phyloP scores from a whole-genome alignment of 2,888 invertebrate species.

The Prionchulus punctatus region DNA sequence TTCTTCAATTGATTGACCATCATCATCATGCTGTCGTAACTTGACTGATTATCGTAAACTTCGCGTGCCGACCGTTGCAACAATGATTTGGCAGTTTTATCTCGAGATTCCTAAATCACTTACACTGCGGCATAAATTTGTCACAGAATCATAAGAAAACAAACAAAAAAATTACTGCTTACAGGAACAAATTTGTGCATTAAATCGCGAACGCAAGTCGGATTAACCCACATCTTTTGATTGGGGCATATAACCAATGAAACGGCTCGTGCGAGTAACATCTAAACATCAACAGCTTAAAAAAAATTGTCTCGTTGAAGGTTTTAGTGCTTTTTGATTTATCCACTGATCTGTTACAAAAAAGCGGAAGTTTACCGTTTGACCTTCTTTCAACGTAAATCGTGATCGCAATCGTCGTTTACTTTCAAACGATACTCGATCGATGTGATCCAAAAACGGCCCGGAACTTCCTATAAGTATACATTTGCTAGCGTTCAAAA shows the following conservation, averaged over 20 bases:
- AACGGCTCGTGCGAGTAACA: neutral
- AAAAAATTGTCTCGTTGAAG: too few species aligned
- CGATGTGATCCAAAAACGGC: neutral
- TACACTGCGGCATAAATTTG: neutral
- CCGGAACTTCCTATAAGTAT: too few species aligned
- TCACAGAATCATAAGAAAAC: too few species aligned
- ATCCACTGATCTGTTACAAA: neutral
- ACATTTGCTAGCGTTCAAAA: too few species aligned
- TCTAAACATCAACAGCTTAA: neutral
- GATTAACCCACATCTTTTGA: neutral
- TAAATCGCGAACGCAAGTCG: constrained; percentile 25
- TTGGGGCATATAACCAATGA: neutral
- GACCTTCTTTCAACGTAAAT: neutral
- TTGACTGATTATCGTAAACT: neutral
- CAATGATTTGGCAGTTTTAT: neutral
- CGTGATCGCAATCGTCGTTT: neutral
- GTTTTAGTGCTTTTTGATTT: too few species aligned
- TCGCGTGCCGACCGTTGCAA: neutral
- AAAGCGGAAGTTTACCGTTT: neutral
- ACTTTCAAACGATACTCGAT: neutral
- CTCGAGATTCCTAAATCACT: neutral
- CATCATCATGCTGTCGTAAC: neutral
- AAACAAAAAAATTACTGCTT: neutral
- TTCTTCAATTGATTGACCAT: neutral
- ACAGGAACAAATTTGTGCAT: constrained; percentile 24